These are phyloP conservation scores for Megastigmus dorsalis DNA, from an alignment of 2,888 invertebrate species.

Conservation along the genomic window DNA sequence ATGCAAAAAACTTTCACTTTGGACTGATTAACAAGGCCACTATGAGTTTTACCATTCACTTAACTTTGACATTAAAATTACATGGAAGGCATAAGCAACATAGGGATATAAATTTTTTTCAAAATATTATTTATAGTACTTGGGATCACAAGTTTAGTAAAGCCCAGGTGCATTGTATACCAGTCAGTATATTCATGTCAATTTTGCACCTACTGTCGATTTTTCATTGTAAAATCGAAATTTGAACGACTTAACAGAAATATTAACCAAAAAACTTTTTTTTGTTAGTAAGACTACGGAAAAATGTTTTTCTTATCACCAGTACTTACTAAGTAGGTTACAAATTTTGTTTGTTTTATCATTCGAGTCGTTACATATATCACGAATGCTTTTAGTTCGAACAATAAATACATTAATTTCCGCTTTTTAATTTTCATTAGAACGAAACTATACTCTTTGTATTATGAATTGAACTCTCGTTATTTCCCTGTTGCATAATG, in stretches of 20 bases:
- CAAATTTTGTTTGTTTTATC: conserved; percentile 31
- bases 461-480: conserved; percentile 36
- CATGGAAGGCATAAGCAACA: conserved; percentile 51
- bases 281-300: conserved; percentile 21
- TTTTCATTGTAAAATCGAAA: not conserved
- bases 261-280: conserved; percentile 1
- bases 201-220: conserved; percentile 29
- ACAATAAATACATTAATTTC: conserved; percentile 43
- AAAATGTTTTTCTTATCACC: conserved; percentile 14
- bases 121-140: conserved; percentile 22
- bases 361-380: conserved; percentile 33
- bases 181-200: conserved; percentile 18
- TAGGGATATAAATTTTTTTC: conserved; percentile 20
- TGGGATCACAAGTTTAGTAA: conserved; percentile 36
- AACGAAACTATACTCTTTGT: conserved; percentile 35
- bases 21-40: conserved; percentile 50
- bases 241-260: conserved; percentile 4
- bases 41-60: conserved; percentile 45
- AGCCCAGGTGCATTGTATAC: conserved; percentile 41
- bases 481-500: conserved; percentile 19
- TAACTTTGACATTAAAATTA: conserved; percentile 40
- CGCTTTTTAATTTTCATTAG: conserved; percentile 29
- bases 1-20: conserved; percentile 42
- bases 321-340: conserved; percentile 37
- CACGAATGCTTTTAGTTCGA: conserved; percentile 44